These are phyloP conservation scores for Herminia tarsipennalis DNA, from an alignment of 2,888 invertebrate genomes.

Conservation along the genomic window DNA sequence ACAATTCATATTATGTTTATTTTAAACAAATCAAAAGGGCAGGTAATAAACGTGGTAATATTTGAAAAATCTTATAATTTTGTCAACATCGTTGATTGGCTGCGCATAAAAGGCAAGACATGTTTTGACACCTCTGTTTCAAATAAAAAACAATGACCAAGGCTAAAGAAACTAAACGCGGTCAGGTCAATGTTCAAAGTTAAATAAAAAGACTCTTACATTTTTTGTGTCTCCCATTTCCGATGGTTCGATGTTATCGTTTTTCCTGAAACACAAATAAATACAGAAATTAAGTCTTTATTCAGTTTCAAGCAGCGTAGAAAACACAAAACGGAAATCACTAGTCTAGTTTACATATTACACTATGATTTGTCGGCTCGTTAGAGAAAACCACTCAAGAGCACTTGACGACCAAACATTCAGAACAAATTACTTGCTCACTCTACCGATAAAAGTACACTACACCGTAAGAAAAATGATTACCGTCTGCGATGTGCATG, in stretches of 20 bases:
- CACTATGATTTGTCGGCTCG: slow-evolving; percentile 59
- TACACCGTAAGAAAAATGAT: slow-evolving; percentile 61
- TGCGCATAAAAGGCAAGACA: slow-evolving; percentile 24
- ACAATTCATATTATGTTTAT: no score
- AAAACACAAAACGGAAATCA: slow-evolving; percentile 32
- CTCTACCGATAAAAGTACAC: slow-evolving; percentile 68
- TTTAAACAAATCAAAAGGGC: no score
- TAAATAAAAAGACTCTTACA: slow-evolving; percentile 52
- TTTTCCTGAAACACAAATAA: slow-evolving; percentile 62
- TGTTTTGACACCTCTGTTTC: slow-evolving; percentile 16
- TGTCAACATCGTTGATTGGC: not conserved
- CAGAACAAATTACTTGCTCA: slow-evolving; percentile 69
- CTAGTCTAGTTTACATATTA: slow-evolving; percentile 45
- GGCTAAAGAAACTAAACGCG: slow-evolving; percentile 18
- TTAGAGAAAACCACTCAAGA: slow-evolving; percentile 64
- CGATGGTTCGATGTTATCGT: slow-evolving; percentile 55
- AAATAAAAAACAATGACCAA: slow-evolving; percentile 29
- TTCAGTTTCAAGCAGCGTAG: slow-evolving; percentile 25
- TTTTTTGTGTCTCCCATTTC: slow-evolving; percentile 54
- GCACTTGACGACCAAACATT: slow-evolving; percentile 61
- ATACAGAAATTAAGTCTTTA: slow-evolving; percentile 13
- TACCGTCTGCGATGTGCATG: slow-evolving; percentile 48
- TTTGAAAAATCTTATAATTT: slow-evolving; percentile 3
- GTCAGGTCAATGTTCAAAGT: slow-evolving; percentile 12
- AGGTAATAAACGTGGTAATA: no score